A percentile compares a stretch with the other conserved stretches of the same genome.
Conservation (phyloP, 2,888 invertebrate genomes). For the Furcula furcula region DNA sequence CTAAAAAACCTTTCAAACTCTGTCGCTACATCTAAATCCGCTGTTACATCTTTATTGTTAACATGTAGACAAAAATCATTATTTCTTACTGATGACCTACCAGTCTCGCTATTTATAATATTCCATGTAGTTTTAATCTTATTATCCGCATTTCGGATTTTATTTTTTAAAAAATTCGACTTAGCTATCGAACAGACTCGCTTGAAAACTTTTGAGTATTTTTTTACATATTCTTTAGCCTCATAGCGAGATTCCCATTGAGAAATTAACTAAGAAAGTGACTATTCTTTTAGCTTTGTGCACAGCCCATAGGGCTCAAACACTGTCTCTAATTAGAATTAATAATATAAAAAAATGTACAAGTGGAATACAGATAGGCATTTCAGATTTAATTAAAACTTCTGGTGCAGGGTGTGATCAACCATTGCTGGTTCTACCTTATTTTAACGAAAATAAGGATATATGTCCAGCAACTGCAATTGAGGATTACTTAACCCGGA, state of each 20-base stretch:
- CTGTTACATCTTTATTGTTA: too few species aligned
- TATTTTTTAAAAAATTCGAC: too few species aligned
- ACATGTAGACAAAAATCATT: too few species aligned
- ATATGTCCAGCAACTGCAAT: slow-evolving; percentile 6
- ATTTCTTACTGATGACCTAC: too few species aligned
- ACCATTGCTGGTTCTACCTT: slow-evolving; percentile 3
- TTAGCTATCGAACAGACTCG: too few species aligned
- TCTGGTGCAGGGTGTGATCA: neutral
- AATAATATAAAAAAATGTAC: slow-evolving; percentile 1
- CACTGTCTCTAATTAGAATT: slow-evolving; percentile 5
- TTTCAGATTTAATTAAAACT: slow-evolving; percentile 5
- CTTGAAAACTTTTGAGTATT: too few species aligned
- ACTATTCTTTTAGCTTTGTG: neutral
- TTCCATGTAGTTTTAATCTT: too few species aligned
- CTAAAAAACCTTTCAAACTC: too few species aligned
- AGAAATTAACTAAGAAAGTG: neutral
- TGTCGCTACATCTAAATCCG: too few species aligned
- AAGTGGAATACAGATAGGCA: slow-evolving; percentile 2
- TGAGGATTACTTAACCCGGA: slow-evolving; percentile 1
- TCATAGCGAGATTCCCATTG: neutral
- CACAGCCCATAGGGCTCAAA: slow-evolving; percentile 7
- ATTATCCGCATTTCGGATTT: too few species aligned
- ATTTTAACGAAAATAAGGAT: slow-evolving; percentile 2
- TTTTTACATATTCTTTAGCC: too few species aligned
- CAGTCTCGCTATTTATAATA: too few species aligned